Conservation (phyloP, 2,113 vertebrate genomes). For the Micromys minutus region DNA sequence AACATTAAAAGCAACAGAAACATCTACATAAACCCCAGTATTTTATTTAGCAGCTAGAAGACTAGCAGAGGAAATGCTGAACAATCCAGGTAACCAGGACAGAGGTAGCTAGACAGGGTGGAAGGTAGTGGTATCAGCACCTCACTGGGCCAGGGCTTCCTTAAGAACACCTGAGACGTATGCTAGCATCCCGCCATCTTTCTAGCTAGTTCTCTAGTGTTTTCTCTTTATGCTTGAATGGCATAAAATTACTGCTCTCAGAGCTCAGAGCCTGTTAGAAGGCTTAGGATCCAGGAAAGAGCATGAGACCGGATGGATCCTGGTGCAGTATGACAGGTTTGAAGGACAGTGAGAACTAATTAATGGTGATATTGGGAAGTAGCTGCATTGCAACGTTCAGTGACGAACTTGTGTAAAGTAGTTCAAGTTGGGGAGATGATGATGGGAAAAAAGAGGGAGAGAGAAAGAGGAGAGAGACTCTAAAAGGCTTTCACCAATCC, state of each 20-base stretch:
- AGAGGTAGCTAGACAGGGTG: neutral
- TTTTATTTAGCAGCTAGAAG: no score
- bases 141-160: neutral
- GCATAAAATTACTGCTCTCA: no score
- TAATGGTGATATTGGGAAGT: fast-evolving
- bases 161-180: neutral
- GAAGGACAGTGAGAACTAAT: neutral
- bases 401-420: neutral
- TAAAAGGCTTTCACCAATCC: neutral
- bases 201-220: neutral
- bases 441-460: neutral
- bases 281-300: neutral
- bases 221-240: neutral
- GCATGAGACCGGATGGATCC: neutral
- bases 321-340: no score
- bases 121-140: no score
- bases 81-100: no score
- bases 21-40: fast-evolving
- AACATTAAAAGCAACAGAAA: neutral
- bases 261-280: neutral
- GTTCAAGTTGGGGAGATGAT: neutral
- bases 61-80: no score
- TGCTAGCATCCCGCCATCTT: fast-evolving
- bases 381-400: neutral
- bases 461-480: no score